Conservation (phyloP, 2,888 invertebrate species). For the Drosophila phalerata region DNA sequence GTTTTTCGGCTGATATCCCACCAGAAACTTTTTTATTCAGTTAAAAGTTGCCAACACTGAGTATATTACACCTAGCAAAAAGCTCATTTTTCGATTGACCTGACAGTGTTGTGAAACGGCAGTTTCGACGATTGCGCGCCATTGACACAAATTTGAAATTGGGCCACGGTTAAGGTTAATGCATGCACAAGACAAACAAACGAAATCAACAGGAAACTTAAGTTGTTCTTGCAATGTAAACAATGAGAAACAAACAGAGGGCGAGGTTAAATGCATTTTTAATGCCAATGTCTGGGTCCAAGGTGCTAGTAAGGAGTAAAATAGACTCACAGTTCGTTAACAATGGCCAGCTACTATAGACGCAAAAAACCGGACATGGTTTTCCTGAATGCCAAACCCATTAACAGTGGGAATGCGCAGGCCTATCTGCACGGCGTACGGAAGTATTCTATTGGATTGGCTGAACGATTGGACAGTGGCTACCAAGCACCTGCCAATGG, state of each 20-base stretch:
- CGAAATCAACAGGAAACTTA: conserved; percentile 78
- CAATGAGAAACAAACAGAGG: conserved; percentile 48
- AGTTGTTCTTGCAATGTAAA: conserved; percentile 62
- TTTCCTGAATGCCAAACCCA: conserved; percentile 84
- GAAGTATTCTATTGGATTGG: conserved; percentile 80
- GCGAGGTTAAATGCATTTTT: conserved; percentile 68
- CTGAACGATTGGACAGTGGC: conserved; percentile 76
- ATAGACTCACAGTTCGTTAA: conserved; percentile 58
- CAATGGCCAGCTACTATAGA: conserved; percentile 80
- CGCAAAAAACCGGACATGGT: conserved; percentile 81
- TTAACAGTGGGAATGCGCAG: conserved; percentile 71
- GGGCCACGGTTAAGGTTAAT: conserved; percentile 79
- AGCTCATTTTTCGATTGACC: conserved; percentile 1
- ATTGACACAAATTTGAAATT: conserved; percentile 67
- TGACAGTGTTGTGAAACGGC: conserved; percentile 22
- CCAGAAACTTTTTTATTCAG: no score
- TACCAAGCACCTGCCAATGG: conserved; percentile 54
- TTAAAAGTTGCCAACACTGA: no score
- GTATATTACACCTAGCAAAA: not conserved
- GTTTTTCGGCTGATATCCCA: no score
- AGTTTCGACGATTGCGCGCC: conserved; percentile 45
- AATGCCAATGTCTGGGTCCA: conserved; percentile 49
- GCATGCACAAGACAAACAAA: conserved; percentile 75
- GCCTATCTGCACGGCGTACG: conserved; percentile 71
- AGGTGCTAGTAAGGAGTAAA: conserved; percentile 21